A percentile compares a stretch with the other conserved stretches of the same genome.
Conservation (phyloP, 2,797 vertebrate genomes). For the Ctenopoma multispine region DNA sequence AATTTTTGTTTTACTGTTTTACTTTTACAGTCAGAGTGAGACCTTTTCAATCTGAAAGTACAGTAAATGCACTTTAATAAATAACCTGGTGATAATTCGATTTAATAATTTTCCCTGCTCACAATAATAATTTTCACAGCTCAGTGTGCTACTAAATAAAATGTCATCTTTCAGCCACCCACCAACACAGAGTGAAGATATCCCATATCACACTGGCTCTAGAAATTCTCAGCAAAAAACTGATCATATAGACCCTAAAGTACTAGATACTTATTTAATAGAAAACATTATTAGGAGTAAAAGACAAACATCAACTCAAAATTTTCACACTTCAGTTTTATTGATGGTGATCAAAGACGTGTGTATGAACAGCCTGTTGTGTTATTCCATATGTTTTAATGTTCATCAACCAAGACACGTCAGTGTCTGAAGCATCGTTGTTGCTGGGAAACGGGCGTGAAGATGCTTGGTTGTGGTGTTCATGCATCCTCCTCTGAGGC, state of each 20-base stretch:
- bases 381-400: neutral
- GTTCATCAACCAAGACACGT: conserved; percentile 22
- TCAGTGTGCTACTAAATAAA: no score
- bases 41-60: neutral
- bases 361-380: neutral
- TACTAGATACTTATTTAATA: no score
- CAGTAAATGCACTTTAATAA: neutral
- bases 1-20: no score
- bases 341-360: conserved; percentile 37
- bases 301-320: conserved; percentile 15
- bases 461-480: conserved; percentile 34
- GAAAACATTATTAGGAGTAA: neutral
- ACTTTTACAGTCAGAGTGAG: conserved; percentile 9
- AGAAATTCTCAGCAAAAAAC: no score
- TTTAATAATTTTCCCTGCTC: neutral
- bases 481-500: neutral
- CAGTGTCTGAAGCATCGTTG: neutral
- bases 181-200: no score
- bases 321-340: conserved; percentile 61
- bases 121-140: no score
- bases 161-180: no score
- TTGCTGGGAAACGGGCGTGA: neutral
- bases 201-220: no score
- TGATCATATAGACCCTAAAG: no score
- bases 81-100: neutral